These are phyloP conservation scores for Passer domesticus DNA, from an alignment of 2,113 vertebrate genomes.

Conservation along the genomic window DNA sequence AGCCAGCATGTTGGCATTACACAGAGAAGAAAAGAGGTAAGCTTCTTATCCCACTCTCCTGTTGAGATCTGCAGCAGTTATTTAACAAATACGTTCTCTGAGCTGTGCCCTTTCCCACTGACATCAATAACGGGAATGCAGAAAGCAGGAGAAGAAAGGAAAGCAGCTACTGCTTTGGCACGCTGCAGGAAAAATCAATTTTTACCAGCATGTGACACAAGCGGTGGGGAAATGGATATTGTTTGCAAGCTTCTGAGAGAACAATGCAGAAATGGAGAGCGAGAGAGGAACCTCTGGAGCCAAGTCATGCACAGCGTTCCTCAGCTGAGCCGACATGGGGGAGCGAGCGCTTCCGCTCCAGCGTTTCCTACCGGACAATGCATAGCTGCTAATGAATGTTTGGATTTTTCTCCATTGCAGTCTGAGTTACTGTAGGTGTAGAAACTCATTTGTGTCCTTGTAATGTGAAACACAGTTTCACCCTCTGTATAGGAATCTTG, in stretches of 20 bases:
- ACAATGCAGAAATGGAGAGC: background rate
- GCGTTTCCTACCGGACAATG: conserved; percentile 2
- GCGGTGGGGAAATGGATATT: background rate
- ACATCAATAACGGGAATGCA: conserved; percentile 7
- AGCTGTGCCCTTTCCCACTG: conserved; percentile 40
- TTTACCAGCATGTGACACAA: conserved; percentile 1
- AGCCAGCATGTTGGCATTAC: conserved; percentile 61
- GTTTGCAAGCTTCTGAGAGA: background rate
- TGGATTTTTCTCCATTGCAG: background rate
- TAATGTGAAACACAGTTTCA: conserved; percentile 22
- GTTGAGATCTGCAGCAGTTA: conserved; percentile 35
- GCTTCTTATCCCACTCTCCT: conserved; percentile 43
- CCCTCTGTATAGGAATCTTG: background rate
- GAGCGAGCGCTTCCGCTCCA: background rate
- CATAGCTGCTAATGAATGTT: background rate
- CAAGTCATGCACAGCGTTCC: background rate
- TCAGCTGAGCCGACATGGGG: background rate
- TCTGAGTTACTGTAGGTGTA: conserved; percentile 29
- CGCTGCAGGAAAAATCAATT: conserved; percentile 33
- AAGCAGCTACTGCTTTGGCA: conserved; percentile 11
- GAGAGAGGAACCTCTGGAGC: background rate
- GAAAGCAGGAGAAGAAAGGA: conserved; percentile 46
- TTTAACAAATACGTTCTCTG: background rate
- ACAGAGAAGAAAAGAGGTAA: conserved; percentile 48
- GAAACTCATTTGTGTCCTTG: conserved; percentile 9